Percentiles rank a stretch among this genome's conserved stretches.
Evolutionary conservation across 2,888 invertebrate genomes (phyloP).

Genomic region (Harmothoe impar): DNA sequence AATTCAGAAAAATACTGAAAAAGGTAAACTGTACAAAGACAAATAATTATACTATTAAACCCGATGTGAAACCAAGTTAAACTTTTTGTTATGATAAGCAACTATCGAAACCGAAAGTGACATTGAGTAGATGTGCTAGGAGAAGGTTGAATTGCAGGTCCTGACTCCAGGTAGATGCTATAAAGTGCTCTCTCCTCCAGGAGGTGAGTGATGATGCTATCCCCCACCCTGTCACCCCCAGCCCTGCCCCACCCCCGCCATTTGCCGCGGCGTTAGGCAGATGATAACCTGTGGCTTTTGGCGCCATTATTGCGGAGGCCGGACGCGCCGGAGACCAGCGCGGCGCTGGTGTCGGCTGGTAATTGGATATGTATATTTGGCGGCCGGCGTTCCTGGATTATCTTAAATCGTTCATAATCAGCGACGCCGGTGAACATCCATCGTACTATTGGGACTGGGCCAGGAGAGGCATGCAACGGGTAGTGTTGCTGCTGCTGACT

Average conservation of each 20-base stretch:
- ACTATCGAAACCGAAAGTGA: no score
- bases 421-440: not conserved
- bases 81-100: no score
- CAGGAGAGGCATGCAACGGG: not conserved
- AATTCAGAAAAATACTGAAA: no score
- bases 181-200: no score
- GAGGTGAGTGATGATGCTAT: not conserved
- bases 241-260: not conserved
- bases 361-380: conserved; percentile 56
- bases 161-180: no score
- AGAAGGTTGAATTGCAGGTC: no score
- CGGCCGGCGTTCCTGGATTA: conserved; percentile 41
- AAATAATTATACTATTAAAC: no score
- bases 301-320: not conserved
- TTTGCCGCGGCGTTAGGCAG: no score
- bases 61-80: no score
- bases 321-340: conserved; percentile 22
- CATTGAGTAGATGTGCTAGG: no score
- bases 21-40: no score
- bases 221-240: not conserved
- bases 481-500: not conserved
- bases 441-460: no score
- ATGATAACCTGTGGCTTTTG: conserved; percentile 1
- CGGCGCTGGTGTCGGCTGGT: conserved; percentile 7
- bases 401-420: conserved; percentile 45